A percentile compares a stretch with the other conserved stretches of the same genome.
These are phyloP conservation scores for Eciton burchellii DNA, from an alignment of 1,140 invertebrate species.

Conservation along the genomic window DNA sequence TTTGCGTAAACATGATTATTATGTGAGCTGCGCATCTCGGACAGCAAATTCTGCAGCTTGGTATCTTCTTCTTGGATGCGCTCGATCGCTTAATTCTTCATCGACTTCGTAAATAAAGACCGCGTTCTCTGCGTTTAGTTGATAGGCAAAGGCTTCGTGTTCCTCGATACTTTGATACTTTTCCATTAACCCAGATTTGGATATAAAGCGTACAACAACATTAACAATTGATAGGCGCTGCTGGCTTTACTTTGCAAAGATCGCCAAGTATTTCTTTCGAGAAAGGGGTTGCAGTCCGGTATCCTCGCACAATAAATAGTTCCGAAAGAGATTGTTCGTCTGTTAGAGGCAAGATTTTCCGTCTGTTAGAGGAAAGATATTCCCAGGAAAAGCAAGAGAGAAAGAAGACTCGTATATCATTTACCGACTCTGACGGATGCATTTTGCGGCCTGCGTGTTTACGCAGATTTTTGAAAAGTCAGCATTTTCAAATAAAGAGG, in stretches of 20 bases:
- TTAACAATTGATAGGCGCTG: conserved; percentile 47
- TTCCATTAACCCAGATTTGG: conserved; percentile 56
- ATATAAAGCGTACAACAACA: conserved; percentile 38
- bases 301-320: conserved; percentile 29
- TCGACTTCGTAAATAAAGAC: conserved; percentile 17
- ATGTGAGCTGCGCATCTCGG: neutral
- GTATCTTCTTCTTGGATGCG: neutral
- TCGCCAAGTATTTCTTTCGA: conserved; percentile 44
- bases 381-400: neutral
- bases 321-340: conserved; percentile 13
- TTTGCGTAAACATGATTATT: conserved; percentile 17
- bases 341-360: no score
- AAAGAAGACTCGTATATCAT: neutral
- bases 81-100: conserved; percentile 30
- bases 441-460: neutral
- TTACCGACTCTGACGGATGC: neutral
- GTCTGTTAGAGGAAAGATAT: conserved; percentile 1
- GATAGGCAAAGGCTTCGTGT: conserved; percentile 13
- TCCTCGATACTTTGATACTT: conserved; percentile 48
- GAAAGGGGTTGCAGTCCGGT: neutral
- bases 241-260: conserved; percentile 38
- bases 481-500: neutral
- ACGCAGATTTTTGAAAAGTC: neutral
- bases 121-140: neutral
- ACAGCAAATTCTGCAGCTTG: neutral